phyloP scores from a whole-genome alignment of 2,113 vertebrate species.

The Hyperopisus bebe region DNA sequence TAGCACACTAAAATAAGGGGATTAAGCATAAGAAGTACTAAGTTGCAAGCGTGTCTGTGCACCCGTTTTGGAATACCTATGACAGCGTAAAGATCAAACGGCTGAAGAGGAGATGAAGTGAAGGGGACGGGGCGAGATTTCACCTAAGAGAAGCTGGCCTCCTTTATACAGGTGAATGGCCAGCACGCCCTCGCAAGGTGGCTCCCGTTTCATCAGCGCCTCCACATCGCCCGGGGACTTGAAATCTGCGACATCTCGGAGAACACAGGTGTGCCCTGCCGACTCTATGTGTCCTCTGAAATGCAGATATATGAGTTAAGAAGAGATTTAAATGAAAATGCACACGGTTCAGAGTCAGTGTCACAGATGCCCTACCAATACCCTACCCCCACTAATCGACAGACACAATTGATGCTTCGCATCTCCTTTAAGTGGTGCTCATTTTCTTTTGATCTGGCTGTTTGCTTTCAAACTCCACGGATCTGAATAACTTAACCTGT shows the following conservation, averaged over 20 bases:
- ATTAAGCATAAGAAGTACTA: not conserved
- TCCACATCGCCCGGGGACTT: constrained; percentile 61
- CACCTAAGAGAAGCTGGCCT: constrained; percentile 82
- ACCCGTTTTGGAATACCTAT: not conserved
- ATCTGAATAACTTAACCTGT: not conserved
- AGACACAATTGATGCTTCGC: not conserved
- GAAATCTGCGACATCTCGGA: constrained; percentile 68
- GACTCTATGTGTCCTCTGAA: constrained; percentile 73
- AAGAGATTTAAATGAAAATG: not conserved
- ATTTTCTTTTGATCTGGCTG: not conserved
- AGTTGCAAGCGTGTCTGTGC: not conserved
- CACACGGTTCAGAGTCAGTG: not conserved
- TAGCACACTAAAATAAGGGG: not conserved
- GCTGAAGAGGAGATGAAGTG: not conserved
- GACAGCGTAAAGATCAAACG: not conserved
- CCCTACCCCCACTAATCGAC: not conserved
- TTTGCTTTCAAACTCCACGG: not conserved
- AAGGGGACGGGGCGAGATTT: constrained; percentile 9
- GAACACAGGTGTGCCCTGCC: constrained; percentile 75
- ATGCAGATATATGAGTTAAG: constrained; percentile 1
- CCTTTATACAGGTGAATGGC: constrained; percentile 84
- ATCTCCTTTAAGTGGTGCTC: not conserved
- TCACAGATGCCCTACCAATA: not conserved
- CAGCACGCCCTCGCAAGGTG: constrained; percentile 65
- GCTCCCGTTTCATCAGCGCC: constrained; percentile 48